Evolutionary conservation across 2,888 invertebrate genomes (phyloP).

Genomic region (Metallyticus violacea): DNA sequence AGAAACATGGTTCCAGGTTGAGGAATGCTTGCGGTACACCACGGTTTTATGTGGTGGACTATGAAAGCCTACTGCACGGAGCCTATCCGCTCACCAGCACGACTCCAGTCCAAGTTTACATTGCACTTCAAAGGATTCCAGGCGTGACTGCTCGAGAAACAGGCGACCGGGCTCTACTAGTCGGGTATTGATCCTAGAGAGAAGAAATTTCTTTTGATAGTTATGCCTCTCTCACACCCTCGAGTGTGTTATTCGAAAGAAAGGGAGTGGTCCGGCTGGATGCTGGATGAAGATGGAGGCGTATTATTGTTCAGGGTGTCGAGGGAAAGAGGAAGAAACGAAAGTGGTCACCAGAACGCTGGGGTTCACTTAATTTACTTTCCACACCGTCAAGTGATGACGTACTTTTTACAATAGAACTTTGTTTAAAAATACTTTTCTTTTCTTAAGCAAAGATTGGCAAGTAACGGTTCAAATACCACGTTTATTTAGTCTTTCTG

Average conservation of each 20-base stretch:
- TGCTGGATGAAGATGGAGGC: not conserved
- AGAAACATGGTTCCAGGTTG: not conserved
- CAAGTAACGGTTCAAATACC: too few species aligned
- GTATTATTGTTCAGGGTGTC: not conserved
- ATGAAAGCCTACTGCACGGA: not conserved
- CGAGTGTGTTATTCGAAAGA: not conserved
- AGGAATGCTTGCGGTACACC: not conserved
- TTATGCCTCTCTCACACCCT: not conserved
- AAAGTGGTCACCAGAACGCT: not conserved
- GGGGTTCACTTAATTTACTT: not conserved
- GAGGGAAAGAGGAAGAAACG: not conserved
- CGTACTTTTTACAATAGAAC: too few species aligned
- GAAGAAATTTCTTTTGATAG: constrained; percentile 2
- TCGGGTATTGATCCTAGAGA: constrained; percentile 6
- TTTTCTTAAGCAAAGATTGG: too few species aligned
- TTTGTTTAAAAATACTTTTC: too few species aligned
- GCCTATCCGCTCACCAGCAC: not conserved
- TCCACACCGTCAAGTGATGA: too few species aligned
- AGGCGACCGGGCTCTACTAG: not conserved
- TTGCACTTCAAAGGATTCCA: not conserved
- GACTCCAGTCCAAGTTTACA: not conserved
- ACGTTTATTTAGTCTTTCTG: too few species aligned
- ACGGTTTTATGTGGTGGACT: too few species aligned
- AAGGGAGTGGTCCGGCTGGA: not conserved
- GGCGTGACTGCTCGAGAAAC: not conserved